phyloP scores from a whole-genome alignment of 2,797 vertebrate species.

The Leptatherina wallacei region DNA sequence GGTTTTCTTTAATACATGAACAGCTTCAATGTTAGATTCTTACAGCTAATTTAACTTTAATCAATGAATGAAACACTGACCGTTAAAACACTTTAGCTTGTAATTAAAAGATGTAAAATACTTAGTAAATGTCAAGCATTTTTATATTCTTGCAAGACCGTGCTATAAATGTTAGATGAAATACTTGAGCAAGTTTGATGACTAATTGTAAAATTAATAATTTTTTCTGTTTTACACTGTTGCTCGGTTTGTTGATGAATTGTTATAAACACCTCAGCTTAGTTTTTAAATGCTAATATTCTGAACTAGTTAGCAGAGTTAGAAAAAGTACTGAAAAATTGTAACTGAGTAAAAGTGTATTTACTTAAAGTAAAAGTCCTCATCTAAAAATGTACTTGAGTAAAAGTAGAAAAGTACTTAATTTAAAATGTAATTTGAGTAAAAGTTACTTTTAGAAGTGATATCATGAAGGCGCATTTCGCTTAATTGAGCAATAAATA shows the following conservation, averaged over 20 bases:
- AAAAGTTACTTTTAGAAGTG: too few species aligned
- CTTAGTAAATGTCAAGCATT: conserved; percentile 26
- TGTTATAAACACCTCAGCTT: background rate
- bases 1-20: conserved; percentile 9
- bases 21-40: conserved; percentile 13
- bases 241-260: background rate
- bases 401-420: too few species aligned
- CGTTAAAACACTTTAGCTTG: background rate
- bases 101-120: conserved; percentile 20
- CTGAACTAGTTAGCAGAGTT: too few species aligned
- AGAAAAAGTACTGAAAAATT: too few species aligned
- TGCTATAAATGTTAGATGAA: background rate
- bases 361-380: too few species aligned
- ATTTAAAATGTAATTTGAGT: too few species aligned
- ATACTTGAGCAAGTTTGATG: background rate
- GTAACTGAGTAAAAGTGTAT: too few species aligned
- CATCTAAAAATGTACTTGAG: too few species aligned
- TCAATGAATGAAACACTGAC: conserved; percentile 10
- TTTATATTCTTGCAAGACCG: conserved; percentile 4
- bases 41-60: conserved; percentile 10
- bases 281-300: conserved; percentile 4
- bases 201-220: background rate
- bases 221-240: background rate
- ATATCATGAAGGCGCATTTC: too few species aligned
- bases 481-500: too few species aligned